Conservation (phyloP, 1,140 invertebrate genomes). For the Drosophila fuyamai region DNA sequence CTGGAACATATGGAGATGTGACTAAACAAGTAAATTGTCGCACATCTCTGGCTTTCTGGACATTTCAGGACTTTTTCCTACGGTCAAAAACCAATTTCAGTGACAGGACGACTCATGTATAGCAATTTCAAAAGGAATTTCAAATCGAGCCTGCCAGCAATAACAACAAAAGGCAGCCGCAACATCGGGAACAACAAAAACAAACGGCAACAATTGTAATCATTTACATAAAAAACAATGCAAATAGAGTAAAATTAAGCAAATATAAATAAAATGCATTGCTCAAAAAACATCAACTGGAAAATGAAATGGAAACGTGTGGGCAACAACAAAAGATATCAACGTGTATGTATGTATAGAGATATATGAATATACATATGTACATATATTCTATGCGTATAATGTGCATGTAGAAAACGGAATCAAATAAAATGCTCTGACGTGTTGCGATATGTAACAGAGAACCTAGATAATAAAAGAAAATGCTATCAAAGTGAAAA, state of each 20-base stretch:
- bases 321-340: constrained; percentile 7
- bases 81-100: constrained; percentile 1
- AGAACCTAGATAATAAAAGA: constrained; percentile 33
- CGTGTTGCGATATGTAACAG: constrained; percentile 19
- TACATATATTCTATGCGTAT: not conserved
- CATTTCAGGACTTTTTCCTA: constrained; percentile 11
- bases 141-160: constrained; percentile 21
- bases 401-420: constrained; percentile 35
- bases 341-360: not conserved
- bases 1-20: no score
- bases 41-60: not conserved
- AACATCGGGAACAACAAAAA: constrained; percentile 2
- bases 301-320: constrained; percentile 39
- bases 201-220: constrained; percentile 40
- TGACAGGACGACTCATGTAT: constrained; percentile 17
- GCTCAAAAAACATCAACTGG: constrained; percentile 31
- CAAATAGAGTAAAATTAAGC: constrained; percentile 58
- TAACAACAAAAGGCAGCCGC: not conserved
- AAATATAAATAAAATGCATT: constrained; percentile 67
- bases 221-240: constrained; percentile 71
- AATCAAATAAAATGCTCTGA: constrained; percentile 51
- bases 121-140: constrained; percentile 45
- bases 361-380: not conserved
- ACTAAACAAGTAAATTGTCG: not conserved
- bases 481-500: constrained; percentile 40